phyloP scores from a whole-genome alignment of 2,797 vertebrate species.

The Adrianichthys oophorus region DNA sequence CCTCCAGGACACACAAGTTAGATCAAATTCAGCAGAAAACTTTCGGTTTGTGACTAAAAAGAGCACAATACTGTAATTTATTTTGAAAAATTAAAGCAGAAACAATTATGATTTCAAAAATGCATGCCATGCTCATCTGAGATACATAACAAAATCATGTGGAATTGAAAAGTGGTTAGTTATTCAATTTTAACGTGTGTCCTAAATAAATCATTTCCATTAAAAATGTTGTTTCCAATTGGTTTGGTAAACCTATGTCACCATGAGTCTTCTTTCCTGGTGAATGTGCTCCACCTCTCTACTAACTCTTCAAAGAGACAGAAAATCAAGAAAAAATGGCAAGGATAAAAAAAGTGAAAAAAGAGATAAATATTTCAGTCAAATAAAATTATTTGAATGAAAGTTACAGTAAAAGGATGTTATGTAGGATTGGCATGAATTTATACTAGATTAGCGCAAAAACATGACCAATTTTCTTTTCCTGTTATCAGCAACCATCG shows the following conservation, averaged over 20 bases:
- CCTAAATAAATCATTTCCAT: too few relatives aligned
- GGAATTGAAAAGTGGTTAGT: background rate
- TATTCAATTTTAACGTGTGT: too few relatives aligned
- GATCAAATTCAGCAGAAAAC: background rate
- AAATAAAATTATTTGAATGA: background rate
- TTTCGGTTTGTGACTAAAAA: background rate
- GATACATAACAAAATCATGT: background rate
- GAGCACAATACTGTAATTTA: background rate
- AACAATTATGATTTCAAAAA: background rate
- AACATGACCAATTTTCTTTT: too few relatives aligned
- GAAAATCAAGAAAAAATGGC: background rate
- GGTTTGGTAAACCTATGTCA: background rate
- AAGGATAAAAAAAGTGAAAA: background rate
- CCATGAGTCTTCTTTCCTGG: background rate
- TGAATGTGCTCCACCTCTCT: background rate
- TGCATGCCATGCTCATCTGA: background rate
- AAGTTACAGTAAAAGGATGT: too few relatives aligned
- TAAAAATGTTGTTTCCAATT: background rate
- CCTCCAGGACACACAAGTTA: too few relatives aligned
- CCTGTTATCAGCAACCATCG: too few relatives aligned
- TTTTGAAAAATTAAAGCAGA: background rate
- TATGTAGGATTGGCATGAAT: too few relatives aligned
- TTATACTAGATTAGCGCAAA: too few relatives aligned
- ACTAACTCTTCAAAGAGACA: background rate
- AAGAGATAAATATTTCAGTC: background rate